Base-by-base conservation (phyloP, 2,113 vertebrate species). In the Oreotrochilus melanogaster region DNA sequence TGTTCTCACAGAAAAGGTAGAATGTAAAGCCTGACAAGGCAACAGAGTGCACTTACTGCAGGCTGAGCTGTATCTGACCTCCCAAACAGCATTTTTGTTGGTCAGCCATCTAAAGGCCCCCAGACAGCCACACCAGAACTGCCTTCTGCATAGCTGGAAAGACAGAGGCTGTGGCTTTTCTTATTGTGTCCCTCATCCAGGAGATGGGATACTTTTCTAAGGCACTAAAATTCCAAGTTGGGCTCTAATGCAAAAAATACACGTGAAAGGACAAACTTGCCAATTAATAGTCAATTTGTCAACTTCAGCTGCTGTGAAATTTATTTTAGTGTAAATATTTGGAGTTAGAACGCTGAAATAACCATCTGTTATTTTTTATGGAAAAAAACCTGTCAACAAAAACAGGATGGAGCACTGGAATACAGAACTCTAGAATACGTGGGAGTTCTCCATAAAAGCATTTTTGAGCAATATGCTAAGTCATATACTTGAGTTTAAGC, bases 311-410 rank as follows among this genome's bases (percentile, higher is more conserved):
- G 54, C n/a, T 70, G 61, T 82, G 62, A 82, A 91, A 93, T 88
- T 79, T 75, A 62, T 94, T 93, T 86, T 79, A 73, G 42, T 66
- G 56, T 73, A 95, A 96, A 93, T 93, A 87, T 95, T 94, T 96
- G 81, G 74, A 92, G 88, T 81, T 86, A 93, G 50, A 51, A 67
- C 33, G 71, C 62, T 51, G 79, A 89, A 89, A 86, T 93, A 91
- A n/a, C 93, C 89, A 94, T 89, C 95, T 95, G 89, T 72, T 91
- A 82, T 72, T 95, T 92, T 58, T 87, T 73, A 89, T 76, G 50
- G 65, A 61, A 76, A 78, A 75, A 89, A 75, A 15, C 0, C 76
- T 88, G 37, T 91, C 71, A 95, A 85, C 60, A 92, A 86, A 47
- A 82, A 95, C 95, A 93, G 22, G 70, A 47, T 33, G 31, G 74